Evolutionary conservation across 2,113 vertebrate species (phyloP), one percentile per base, ranked within the genome.

Genomic region (Corapipo altera): DNA sequence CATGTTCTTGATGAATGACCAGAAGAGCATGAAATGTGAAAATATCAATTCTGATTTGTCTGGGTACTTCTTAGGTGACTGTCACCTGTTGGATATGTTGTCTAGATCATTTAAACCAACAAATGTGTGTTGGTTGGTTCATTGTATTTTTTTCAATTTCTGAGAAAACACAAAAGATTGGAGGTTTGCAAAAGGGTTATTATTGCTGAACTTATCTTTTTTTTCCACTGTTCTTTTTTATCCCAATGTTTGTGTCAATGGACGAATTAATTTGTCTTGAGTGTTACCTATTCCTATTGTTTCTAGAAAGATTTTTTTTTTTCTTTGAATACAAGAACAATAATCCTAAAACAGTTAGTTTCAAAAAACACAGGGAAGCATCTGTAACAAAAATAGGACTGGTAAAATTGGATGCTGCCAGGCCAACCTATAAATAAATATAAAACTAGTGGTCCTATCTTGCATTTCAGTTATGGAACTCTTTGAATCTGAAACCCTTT

Each of bases 81-180:
- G 49, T 20, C 19, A 86, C 48, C 20, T 67, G 20, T 33, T 79
- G 39, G 6, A 37, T 49, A 51, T 77, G 57, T 48, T 48, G 8
- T 43, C 33, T 70, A 64, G 15, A 73, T 65, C 15, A 27, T 9
- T 18, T 57, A 70, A 71, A 51, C 17, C 8, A 91, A 41, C 2
- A 64, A 74, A 49, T 43, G 20, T 20, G 20, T 78, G 20, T 26
- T 51, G 30, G 2, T 71, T 41, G 13, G 4, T 58, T 57, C 32
- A 11, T 46, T 52, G 9, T 59, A 32, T 16, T 15, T 71, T 57
- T n/a, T 39, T 30, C 10, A 0, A 49, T 49, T 91, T 49, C 23
- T 67, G 39, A 32, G 11, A 52, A 64, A 86, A 55, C 0, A 0
- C 8, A 33, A 44, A 73, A 44, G 37, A 85, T 8, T 3, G 0